A percentile compares a stretch with the other conserved stretches of the same genome.
phyloP scores from a whole-genome alignment of 2,888 invertebrate species.

The Morpho helenor region DNA sequence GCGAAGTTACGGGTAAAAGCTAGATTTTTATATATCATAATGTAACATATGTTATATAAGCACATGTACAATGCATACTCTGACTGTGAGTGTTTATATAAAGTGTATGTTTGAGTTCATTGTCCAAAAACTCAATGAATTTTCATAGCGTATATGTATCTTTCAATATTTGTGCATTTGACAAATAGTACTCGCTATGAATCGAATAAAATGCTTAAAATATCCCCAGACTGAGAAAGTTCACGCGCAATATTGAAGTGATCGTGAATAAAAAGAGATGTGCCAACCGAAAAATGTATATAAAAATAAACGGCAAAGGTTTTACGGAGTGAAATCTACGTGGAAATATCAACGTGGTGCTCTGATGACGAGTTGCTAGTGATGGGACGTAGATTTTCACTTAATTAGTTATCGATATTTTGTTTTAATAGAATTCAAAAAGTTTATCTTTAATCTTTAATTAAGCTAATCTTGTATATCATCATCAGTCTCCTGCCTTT shows the following conservation, averaged over 20 bases:
- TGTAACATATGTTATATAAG: no score
- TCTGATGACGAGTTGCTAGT: slow-evolving; percentile 72
- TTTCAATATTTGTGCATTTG: background rate
- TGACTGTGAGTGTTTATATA: no score
- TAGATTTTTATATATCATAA: no score
- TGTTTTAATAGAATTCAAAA: slow-evolving; percentile 3
- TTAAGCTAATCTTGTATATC: no score
- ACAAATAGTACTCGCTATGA: slow-evolving; percentile 11
- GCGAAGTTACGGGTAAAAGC: no score
- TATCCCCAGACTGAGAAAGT: slow-evolving; percentile 36
- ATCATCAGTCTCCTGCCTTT: no score
- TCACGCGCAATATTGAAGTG: slow-evolving; percentile 50
- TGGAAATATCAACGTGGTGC: slow-evolving; percentile 74
- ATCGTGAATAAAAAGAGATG: slow-evolving; percentile 65
- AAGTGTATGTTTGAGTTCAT: no score
- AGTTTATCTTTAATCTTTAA: no score
- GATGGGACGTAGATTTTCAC: slow-evolving; percentile 33
- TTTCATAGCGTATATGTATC: no score
- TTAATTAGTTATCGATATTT: slow-evolving; percentile 38
- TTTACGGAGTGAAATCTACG: slow-evolving; percentile 77
- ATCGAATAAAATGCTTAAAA: slow-evolving; percentile 22
- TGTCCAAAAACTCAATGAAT: no score
- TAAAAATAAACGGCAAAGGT: slow-evolving; percentile 73
- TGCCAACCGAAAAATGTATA: slow-evolving; percentile 65
- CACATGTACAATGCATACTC: no score